Percentiles rank a stretch among this genome's conserved stretches.
Evolutionary conservation across 1,140 invertebrate genomes (phyloP).

Genomic region (Periplaneta americana): DNA sequence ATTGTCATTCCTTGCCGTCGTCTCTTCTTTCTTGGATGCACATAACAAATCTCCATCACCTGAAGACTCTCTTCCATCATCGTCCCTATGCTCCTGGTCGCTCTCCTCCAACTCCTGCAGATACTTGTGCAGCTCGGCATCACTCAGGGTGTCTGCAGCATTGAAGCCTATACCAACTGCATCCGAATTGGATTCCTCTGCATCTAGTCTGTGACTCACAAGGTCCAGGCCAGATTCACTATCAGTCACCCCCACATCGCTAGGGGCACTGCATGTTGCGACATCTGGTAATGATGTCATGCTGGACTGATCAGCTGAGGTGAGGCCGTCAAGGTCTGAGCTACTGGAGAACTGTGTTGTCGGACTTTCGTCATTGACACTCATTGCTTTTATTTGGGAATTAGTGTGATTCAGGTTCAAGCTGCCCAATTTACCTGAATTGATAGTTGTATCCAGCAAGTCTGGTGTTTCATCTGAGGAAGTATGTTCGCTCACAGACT

Average conservation of each 20-base stretch:
- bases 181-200: not conserved
- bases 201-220: not conserved
- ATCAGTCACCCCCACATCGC: not conserved
- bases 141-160: constrained; percentile 43
- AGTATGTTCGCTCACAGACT: not conserved
- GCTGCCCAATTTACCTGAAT: not conserved
- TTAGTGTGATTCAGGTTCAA: too few relatives aligned
- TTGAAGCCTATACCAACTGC: constrained; percentile 30
- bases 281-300: not conserved
- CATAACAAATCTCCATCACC: too few relatives aligned
- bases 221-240: not conserved
- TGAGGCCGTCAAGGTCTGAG: not conserved
- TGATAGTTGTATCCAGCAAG: constrained; percentile 15
- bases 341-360: not conserved
- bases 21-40: too few relatives aligned
- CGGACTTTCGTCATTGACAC: not conserved
- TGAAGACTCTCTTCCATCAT: too few relatives aligned
- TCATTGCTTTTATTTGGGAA: too few relatives aligned
- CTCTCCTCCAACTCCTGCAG: constrained; percentile 49
- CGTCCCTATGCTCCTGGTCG: constrained; percentile 2
- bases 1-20: too few relatives aligned
- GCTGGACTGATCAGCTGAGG: not conserved
- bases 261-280: not conserved
- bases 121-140: constrained; percentile 50
- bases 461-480: constrained; percentile 19